Percentiles rank a stretch among this genome's conserved stretches.
These are phyloP conservation scores for Araneus ventricosus DNA, from an alignment of 1,140 invertebrate species.

Conservation along the genomic window DNA sequence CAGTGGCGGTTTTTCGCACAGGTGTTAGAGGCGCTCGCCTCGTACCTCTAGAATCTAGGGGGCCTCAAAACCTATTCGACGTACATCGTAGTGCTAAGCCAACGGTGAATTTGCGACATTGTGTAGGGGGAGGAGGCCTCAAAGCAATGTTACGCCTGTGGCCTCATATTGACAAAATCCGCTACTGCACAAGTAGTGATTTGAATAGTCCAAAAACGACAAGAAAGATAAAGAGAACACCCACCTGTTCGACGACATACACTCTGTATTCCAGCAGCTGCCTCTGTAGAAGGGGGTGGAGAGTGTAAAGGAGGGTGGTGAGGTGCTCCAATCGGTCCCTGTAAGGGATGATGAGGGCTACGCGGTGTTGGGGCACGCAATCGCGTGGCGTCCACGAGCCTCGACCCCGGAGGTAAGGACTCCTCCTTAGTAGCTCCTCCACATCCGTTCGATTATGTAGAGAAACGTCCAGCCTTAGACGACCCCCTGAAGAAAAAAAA, in stretches of 20 bases:
- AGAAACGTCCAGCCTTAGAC: slow-evolving; percentile 14
- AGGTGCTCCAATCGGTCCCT: slow-evolving; percentile 81
- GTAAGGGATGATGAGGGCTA: slow-evolving; percentile 81
- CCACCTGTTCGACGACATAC: slow-evolving; percentile 82
- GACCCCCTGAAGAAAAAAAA: slow-evolving; percentile 41
- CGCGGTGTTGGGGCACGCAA: slow-evolving; percentile 76
- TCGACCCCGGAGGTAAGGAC: slow-evolving; percentile 43
- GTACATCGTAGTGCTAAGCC: too few species aligned
- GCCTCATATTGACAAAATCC: too few species aligned
- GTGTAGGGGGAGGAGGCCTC: too few species aligned
- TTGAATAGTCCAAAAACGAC: too few species aligned
- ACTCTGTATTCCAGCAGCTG: slow-evolving; percentile 82
- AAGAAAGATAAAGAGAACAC: not conserved
- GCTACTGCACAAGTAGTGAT: too few species aligned
- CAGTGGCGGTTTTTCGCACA: too few species aligned
- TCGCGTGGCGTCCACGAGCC: slow-evolving; percentile 62
- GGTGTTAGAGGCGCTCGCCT: too few species aligned
- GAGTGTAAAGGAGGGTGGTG: slow-evolving; percentile 78
- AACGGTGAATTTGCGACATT: too few species aligned
- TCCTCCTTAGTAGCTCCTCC: slow-evolving; percentile 6
- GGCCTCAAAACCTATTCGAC: too few species aligned
- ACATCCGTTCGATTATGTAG: slow-evolving; percentile 45
- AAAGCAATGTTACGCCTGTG: too few species aligned
- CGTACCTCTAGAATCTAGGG: too few species aligned
- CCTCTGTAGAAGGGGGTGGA: slow-evolving; percentile 81